Evolutionary conservation across 2,797 vertebrate genomes (phyloP), one percentile per base, ranked within the genome.

Genomic region (Chaetophractus vellerosus): DNA sequence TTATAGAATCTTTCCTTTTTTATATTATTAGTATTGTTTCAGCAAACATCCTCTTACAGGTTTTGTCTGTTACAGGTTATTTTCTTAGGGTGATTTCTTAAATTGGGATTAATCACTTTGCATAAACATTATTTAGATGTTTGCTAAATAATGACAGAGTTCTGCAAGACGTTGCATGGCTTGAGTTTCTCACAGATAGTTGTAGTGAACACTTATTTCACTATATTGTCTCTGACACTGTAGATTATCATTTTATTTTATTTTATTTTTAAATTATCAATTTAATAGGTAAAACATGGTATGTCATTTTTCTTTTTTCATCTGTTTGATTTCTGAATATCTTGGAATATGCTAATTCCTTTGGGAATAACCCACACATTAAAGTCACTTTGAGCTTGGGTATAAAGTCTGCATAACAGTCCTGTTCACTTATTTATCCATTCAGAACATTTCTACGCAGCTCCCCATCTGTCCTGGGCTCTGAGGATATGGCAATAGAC

Each of bases 161-260:
- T 81, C 55, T n/a, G 45, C 5, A 48, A 8, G 41, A 18, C n/a
- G 36, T 1, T 50, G n/a, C 10, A 16, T 10, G 16, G 23, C 7
- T 12, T 31, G 18, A 26, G 72, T 52, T 41, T 33, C 55, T 21
- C 55, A 16, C 8, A 63, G 36, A 45, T 7, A 3, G 33, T 2
- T 26, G 14, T 11, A 1, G 28, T 48, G 26, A 18, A 50, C 0
- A 19, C 5, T n/a, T 3, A 8, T 23, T 59, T 28, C 11, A 1
- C 4, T 10, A 2, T 1, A 0, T 31, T 10, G 21, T 69, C 52
- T 21, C 11, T n/a, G 21, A 33, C 10, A 33, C 5, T 0, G 26
- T 8, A 19, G 55, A 55, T 55, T 55, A 55, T 19, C 55, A 12
- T 48, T n/a, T 38, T n/a, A n/a, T n/a, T n/a, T n/a, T n/a, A n/a